Percentiles rank a stretch among this genome's conserved stretches.
These are phyloP conservation scores for Cuniculus paca DNA, from an alignment of 2,797 vertebrate genomes.

Conservation along the genomic window DNA sequence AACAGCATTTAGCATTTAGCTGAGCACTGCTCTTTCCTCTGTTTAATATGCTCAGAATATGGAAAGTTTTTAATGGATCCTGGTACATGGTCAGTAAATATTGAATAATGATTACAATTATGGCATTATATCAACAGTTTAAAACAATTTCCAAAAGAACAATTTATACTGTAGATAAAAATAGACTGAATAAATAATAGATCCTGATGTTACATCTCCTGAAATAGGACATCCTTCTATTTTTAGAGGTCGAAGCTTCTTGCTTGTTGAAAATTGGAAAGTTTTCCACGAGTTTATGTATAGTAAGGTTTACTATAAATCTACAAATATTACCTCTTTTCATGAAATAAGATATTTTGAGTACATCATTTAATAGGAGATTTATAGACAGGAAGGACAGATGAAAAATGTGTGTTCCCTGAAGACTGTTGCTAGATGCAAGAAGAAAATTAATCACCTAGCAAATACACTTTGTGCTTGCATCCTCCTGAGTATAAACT, in stretches of 20 bases:
- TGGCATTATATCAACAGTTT: slow-evolving; percentile 6
- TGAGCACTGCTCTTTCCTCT: slow-evolving; percentile 53
- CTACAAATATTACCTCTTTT: not conserved
- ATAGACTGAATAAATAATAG: not conserved
- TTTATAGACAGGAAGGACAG: slow-evolving; percentile 7
- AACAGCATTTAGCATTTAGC: slow-evolving; percentile 43
- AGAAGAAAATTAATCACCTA: not conserved
- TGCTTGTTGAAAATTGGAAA: not conserved
- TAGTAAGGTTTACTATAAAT: not conserved
- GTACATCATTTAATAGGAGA: not conserved
- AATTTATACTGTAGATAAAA: slow-evolving; percentile 61
- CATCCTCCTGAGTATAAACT: not conserved
- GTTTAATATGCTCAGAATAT: slow-evolving; percentile 56
- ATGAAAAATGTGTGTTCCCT: not conserved
- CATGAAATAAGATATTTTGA: not conserved
- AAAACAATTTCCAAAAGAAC: slow-evolving; percentile 61
- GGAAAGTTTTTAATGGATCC: slow-evolving; percentile 30
- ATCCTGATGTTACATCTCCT: not conserved
- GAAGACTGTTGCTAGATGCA: not conserved
- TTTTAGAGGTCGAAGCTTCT: not conserved
- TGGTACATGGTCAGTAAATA: slow-evolving; percentile 49
- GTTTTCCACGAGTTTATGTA: not conserved
- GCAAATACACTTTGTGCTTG: not conserved
- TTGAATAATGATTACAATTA: slow-evolving; percentile 54
- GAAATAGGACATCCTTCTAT: not conserved